Base-by-base conservation (phyloP, 2,797 vertebrate species). In the Valencia hispanica region DNA sequence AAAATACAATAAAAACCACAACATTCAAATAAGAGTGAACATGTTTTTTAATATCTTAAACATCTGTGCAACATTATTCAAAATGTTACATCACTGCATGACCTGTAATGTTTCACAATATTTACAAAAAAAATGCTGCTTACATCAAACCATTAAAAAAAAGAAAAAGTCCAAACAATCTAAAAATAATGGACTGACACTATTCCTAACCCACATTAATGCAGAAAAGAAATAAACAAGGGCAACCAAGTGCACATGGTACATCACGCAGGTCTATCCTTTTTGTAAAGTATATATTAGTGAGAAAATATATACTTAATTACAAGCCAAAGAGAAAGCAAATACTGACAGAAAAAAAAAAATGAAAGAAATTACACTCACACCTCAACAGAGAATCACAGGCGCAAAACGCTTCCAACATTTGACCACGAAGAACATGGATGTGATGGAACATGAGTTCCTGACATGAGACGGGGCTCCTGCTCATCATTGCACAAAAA, bases 81-180 rank as follows among this genome's bases (percentile, higher is more conserved):
- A 90, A 98, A 97, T 98, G 97, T 98, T 96, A 96, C 96, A 97
- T 95, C 96, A 97, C 97, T 94, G 96, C 94, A 97, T 96, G 96
- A 97, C 96, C 96, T 98, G 96, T 96, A 96, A 97, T 94, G 96
- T 96, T 91, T 97, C 96, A 98, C 96, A 96, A 96, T 97, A 98
- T 97, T 97, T 97, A 98, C 96, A 98, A 95, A 91, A 95, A 51
- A 94, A 94, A 97, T 95, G 93, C 90, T 94, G 96, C 96, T 96
- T 96, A 97, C 96, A 97, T 81, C 92, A 97, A 97, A 96, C 93
- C 94, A 95, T 91, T 94, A 92, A 93, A 92, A 93, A 88, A 91
- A 92, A 89, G 20, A 59, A 91, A 93, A 63, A 91, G 89, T 87
- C 88, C 88, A 89, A 90, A 94, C 89, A 92, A 92, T 93, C 89